Evolutionary conservation across 2,797 vertebrate species (phyloP).

Genomic region (Hoplostethus mediterraneus): DNA sequence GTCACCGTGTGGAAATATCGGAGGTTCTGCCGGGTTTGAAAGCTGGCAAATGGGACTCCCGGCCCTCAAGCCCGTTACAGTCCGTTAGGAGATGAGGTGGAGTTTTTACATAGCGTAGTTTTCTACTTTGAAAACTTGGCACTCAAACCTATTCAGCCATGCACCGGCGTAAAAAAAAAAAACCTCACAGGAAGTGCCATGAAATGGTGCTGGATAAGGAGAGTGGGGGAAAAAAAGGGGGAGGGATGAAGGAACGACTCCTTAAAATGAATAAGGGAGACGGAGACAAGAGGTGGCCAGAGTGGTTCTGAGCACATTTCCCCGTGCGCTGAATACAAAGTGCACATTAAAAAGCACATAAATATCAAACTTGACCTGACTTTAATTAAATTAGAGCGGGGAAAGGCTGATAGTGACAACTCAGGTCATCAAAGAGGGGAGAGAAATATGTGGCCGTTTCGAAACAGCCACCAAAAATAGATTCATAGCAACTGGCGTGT

Average conservation of each 20-base stretch:
- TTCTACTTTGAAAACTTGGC: constrained; percentile 31
- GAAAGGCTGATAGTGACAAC: not conserved
- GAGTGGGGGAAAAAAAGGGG: not conserved
- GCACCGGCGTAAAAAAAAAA: constrained; percentile 1
- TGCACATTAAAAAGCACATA: constrained; percentile 24
- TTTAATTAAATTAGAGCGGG: constrained; percentile 48
- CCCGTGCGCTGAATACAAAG: constrained; percentile 7
- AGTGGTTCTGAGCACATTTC: constrained; percentile 19
- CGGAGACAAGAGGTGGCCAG: not conserved
- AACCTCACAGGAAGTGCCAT: not conserved
- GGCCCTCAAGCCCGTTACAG: constrained; percentile 49
- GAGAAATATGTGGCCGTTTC: constrained; percentile 1
- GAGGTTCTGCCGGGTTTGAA: constrained; percentile 41
- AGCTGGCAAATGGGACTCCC: constrained; percentile 49
- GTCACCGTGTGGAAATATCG: constrained; percentile 34
- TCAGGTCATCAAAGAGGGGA: constrained; percentile 9
- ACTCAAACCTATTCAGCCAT: constrained; percentile 15
- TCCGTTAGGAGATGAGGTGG: constrained; percentile 47
- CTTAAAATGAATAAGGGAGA: not conserved
- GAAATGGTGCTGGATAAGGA: constrained; percentile 29
- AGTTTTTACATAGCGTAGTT: constrained; percentile 38
- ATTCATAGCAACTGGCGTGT: constrained; percentile 18
- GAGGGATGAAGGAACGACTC: constrained; percentile 1
- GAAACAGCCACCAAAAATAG: constrained; percentile 2
- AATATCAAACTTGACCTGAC: constrained; percentile 22